Percentiles rank a stretch among this genome's conserved stretches.
These are phyloP conservation scores for Asarcornis scutulata DNA, from an alignment of 2,113 vertebrate species.

Conservation along the genomic window DNA sequence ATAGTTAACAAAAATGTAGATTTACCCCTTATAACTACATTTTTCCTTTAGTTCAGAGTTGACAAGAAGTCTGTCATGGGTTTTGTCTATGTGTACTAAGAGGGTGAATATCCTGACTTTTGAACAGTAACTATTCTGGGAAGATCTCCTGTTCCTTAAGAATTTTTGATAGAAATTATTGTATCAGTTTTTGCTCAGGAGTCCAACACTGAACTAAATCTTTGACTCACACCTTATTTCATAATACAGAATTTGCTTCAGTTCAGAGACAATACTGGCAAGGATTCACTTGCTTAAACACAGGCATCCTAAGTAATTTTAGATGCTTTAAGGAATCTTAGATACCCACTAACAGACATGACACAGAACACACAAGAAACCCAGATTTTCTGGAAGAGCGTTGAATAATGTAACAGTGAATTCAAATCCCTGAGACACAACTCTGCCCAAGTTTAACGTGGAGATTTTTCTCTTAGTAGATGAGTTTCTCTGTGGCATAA, in stretches of 20 bases:
- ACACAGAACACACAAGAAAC: neutral
- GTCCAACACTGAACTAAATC: neutral
- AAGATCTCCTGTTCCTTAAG: neutral
- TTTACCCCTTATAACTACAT: neutral
- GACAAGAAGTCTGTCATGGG: rapidly evolving
- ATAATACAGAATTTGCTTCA: neutral
- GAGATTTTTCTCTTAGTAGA: neutral
- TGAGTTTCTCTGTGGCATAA: neutral
- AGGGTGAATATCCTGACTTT: neutral
- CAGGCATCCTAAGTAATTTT: neutral
- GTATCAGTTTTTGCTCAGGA: neutral
- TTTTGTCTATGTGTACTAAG: neutral
- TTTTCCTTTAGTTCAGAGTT: neutral
- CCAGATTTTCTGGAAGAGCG: neutral
- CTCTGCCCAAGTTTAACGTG: neutral
- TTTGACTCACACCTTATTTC: neutral
- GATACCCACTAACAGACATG: neutral
- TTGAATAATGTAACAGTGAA: neutral
- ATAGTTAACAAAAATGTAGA: neutral
- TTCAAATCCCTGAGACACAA: neutral
- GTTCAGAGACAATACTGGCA: neutral
- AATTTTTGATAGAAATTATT: neutral
- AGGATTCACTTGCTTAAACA: neutral
- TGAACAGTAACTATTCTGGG: neutral
- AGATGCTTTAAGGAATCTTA: neutral